Conservation (phyloP, 2,888 invertebrate species). For the Athalia cordata region DNA sequence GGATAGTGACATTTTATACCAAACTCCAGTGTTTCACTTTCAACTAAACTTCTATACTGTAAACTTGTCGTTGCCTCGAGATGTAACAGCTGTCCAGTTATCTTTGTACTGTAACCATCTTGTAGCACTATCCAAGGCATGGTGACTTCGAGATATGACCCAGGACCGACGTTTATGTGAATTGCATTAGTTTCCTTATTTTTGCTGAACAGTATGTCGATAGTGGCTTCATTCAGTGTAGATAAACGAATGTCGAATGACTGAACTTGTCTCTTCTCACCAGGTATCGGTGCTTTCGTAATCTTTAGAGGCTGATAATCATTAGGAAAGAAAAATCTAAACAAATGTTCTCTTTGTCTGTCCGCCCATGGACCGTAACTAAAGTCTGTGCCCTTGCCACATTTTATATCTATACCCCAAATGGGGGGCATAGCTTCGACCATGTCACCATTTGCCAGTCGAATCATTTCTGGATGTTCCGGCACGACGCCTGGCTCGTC, state of each 20-base stretch:
- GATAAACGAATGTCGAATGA: conserved; percentile 95
- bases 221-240: conserved; percentile 93
- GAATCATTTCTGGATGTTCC: conserved; percentile 91
- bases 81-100: conserved; percentile 94
- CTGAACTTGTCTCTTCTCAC: conserved; percentile 91
- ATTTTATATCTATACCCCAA: conserved; percentile 96
- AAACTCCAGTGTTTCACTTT: conserved; percentile 96
- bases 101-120: conserved; percentile 92
- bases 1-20: conserved; percentile 93
- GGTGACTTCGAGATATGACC: conserved; percentile 97
- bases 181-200: conserved; percentile 97
- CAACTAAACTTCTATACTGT: conserved; percentile 92
- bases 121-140: conserved; percentile 94
- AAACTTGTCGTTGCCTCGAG: conserved; percentile 97
- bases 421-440: conserved; percentile 95
- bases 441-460: conserved; percentile 93
- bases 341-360: conserved; percentile 94
- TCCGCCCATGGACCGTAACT: conserved; percentile 99
- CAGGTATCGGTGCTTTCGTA: conserved; percentile 88
- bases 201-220: conserved; percentile 97
- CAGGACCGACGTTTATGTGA: conserved; percentile 95
- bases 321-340: conserved; percentile 96
- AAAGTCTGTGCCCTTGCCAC: conserved; percentile 95
- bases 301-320: conserved; percentile 88
- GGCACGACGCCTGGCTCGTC: conserved; percentile 97